phyloP scores from a whole-genome alignment of 2,113 vertebrate genomes.

The Rutilus rutilus region DNA sequence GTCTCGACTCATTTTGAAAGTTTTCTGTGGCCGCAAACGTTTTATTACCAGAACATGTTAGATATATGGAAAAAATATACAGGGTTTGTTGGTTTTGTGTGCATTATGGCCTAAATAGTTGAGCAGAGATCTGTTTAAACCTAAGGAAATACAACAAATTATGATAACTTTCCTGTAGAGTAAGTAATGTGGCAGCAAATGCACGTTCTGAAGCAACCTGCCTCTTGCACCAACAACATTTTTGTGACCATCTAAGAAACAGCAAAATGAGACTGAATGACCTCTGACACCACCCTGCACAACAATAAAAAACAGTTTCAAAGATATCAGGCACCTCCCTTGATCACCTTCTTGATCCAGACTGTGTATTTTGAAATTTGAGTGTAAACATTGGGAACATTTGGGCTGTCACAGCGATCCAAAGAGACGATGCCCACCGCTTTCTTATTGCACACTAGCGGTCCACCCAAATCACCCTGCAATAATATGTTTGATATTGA shows the following conservation, averaged over 20 bases:
- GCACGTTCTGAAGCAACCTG: neutral
- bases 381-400: constrained; percentile 68
- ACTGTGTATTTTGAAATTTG: constrained; percentile 58
- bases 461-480: constrained; percentile 88
- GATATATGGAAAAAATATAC: neutral
- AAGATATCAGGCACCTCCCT: neutral
- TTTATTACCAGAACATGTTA: neutral
- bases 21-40: neutral
- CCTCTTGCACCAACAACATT: neutral
- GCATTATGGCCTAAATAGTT: neutral
- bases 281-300: neutral
- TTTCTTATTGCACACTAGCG: constrained; percentile 78
- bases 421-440: constrained; percentile 82
- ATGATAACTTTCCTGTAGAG: neutral
- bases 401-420: neutral
- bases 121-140: neutral
- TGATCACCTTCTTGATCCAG: constrained; percentile 64
- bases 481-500: constrained; percentile 27
- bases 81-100: neutral
- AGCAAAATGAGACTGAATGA: neutral
- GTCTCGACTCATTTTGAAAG: constrained; percentile 29
- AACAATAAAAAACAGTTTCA: neutral
- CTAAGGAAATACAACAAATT: neutral
- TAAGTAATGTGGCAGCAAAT: too few relatives aligned
- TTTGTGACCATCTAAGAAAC: neutral